Evolutionary conservation across 2,888 invertebrate species (phyloP), one percentile per base, ranked within the genome.

Genomic region (Agrochola circellaris): DNA sequence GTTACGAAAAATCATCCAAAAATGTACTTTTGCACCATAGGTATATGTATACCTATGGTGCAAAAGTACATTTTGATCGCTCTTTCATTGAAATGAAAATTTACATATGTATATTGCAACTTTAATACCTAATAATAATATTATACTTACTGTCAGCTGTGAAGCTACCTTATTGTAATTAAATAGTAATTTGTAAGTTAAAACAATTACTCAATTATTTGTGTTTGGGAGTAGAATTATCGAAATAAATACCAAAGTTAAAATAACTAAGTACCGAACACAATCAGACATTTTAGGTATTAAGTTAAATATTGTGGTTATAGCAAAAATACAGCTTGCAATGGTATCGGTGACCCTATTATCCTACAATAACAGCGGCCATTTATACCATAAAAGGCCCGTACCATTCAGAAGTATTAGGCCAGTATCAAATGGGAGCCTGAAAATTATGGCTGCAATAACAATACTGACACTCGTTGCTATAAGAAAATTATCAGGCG

Each of bases 401-500:
- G 58, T 70, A 75, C 65, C 60, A 48, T 71, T 85, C 73, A 73
- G 69, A 66, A 79, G 62, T 80, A 80, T 67, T 69, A 75, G 67
- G 17, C 30, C 56, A 20, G 54, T 68, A 80, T 77, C 48, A 73
- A 81, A 81, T 74, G 77, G 82, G 79, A 81, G 85, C 88, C 84
- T 88, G 67, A 68, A 81, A 81, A 77, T 79, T 76, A 84, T 79
- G 60, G 61, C 72, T 65, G 51, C 68, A 79, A 72, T 73, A 79
- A 66, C 78, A 75, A 73, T 79, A 82, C 78, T 66, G 75, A 73
- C 71, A 86, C 81, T 86, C 68, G 78, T 77, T 81, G 89, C 85
- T 85, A 75, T 80, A 67, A 82, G 77, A 81, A 88, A 81, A 86
- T 83, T 78, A 82, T 80, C 83, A 87, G 89, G 88, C 77, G 80